Conservation (phyloP, 1,140 invertebrate genomes). For the Lasaia peninsularis region DNA sequence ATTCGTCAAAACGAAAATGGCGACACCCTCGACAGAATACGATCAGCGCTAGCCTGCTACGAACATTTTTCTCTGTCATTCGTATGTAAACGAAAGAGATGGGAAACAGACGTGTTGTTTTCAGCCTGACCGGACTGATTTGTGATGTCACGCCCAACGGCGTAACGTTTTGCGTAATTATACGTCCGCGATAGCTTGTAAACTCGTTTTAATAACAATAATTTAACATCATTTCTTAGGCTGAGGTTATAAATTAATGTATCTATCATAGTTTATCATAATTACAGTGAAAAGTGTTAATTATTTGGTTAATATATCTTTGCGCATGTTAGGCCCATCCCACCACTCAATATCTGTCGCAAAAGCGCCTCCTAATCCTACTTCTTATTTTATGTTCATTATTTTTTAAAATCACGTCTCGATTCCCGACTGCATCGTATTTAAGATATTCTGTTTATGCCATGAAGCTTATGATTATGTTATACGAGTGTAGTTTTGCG, state of each 20-base stretch:
- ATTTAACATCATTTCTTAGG: conserved; percentile 59
- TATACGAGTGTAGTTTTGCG: no score
- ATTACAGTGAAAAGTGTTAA: conserved; percentile 45
- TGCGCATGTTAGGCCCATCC: conserved; percentile 73
- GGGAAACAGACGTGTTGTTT: conserved; percentile 59
- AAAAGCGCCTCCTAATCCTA: conserved; percentile 67
- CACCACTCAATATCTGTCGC: conserved; percentile 75
- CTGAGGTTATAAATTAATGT: conserved; percentile 60
- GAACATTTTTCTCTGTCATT: conserved; percentile 41
- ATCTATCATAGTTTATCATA: conserved; percentile 44
- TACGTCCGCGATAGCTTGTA: conserved; percentile 52
- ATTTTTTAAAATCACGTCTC: conserved; percentile 51
- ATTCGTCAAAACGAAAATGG: conserved; percentile 78
- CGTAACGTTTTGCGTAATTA: conserved; percentile 76
- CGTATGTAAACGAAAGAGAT: conserved; percentile 38
- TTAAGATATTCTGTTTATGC: conserved; percentile 48
- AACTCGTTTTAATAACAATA: conserved; percentile 71
- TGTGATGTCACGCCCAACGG: conserved; percentile 75
- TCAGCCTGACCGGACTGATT: conserved; percentile 65
- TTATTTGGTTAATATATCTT: conserved; percentile 58
- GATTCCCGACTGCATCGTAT: conserved; percentile 62
- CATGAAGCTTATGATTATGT: conserved; percentile 52
- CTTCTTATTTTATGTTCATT: conserved; percentile 69
- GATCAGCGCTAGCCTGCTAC: conserved; percentile 59
- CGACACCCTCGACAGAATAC: conserved; percentile 74